Percentiles rank a stretch among this genome's conserved stretches.
phyloP scores from a whole-genome alignment of 2,113 vertebrate genomes.

The Arizona elegans region DNA sequence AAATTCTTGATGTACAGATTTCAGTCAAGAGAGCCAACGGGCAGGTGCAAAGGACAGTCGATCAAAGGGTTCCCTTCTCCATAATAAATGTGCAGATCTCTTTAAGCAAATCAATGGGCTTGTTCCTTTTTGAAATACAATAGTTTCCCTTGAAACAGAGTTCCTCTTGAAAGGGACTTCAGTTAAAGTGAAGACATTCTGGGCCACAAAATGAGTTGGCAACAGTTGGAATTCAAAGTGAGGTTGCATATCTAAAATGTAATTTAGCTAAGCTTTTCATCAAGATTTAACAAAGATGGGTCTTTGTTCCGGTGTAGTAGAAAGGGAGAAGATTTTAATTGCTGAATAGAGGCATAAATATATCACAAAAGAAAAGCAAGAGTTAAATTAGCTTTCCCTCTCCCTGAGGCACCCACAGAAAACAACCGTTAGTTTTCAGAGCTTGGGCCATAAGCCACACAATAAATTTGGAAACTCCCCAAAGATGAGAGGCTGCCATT shows the following conservation, averaged over 20 bases:
- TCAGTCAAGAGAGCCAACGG: background rate
- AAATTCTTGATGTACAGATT: background rate
- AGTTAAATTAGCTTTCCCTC: background rate
- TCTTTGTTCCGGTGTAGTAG: background rate
- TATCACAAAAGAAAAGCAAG: background rate
- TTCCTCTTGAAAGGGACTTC: background rate
- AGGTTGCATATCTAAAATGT: background rate
- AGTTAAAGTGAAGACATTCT: background rate
- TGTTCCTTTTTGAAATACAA: background rate
- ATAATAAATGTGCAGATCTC: background rate
- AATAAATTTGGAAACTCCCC: conserved; percentile 1
- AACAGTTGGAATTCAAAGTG: background rate
- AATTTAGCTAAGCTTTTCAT: background rate
- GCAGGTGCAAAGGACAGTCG: background rate
- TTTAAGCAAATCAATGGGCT: background rate
- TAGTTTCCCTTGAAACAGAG: background rate
- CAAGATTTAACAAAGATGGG: background rate
- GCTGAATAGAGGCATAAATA: background rate
- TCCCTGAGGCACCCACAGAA: conserved; percentile 4
- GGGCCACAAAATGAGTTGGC: background rate
- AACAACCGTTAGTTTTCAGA: background rate
- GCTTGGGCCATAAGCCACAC: conserved; percentile 1
- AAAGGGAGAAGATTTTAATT: background rate
- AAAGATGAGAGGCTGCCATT: background rate
- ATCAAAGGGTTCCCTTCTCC: background rate